A percentile compares a stretch with the other conserved stretches of the same genome.
These are phyloP conservation scores for Plebejus anna DNA, from an alignment of 2,888 invertebrate genomes.

Conservation along the genomic window DNA sequence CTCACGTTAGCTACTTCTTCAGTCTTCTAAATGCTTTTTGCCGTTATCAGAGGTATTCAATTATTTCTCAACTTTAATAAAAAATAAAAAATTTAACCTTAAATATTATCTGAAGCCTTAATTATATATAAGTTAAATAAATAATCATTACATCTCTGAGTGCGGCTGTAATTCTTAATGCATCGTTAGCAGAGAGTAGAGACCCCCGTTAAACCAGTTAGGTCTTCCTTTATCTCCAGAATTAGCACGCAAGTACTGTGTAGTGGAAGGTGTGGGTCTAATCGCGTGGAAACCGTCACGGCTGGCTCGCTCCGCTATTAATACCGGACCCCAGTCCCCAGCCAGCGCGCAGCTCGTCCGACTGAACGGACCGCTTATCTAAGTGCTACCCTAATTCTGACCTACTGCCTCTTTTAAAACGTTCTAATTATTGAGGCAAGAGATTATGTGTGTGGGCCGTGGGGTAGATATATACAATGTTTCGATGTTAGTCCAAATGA, in stretches of 20 bases:
- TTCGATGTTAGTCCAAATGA: not conserved
- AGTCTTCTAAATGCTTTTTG: too few species aligned
- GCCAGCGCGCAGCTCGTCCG: slow-evolving; percentile 32
- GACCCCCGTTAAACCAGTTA: not conserved
- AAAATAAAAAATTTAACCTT: too few species aligned
- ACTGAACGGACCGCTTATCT: slow-evolving; percentile 47
- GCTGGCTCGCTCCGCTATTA: slow-evolving; percentile 59
- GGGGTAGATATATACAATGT: not conserved
- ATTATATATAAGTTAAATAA: too few species aligned
- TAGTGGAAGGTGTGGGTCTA: slow-evolving; percentile 36
- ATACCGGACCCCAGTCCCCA: slow-evolving; percentile 34
- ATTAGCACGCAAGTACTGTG: slow-evolving; percentile 25
- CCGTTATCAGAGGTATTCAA: too few species aligned
- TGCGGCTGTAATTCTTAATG: not conserved
- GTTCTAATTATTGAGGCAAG: not conserved
- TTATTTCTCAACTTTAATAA: too few species aligned
- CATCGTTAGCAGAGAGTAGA: not conserved
- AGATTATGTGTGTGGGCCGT: not conserved
- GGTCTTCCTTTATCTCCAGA: slow-evolving; percentile 19
- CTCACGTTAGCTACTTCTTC: too few species aligned
- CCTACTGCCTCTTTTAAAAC: slow-evolving; percentile 22
- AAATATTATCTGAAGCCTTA: too few species aligned
- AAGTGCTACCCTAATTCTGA: slow-evolving; percentile 30
- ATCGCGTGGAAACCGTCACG: slow-evolving; percentile 44
- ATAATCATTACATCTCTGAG: not conserved